Percentiles rank a stretch among this genome's conserved stretches.
Conservation (phyloP, 2,113 vertebrate genomes). For the Amphilophus citrinellus region DNA sequence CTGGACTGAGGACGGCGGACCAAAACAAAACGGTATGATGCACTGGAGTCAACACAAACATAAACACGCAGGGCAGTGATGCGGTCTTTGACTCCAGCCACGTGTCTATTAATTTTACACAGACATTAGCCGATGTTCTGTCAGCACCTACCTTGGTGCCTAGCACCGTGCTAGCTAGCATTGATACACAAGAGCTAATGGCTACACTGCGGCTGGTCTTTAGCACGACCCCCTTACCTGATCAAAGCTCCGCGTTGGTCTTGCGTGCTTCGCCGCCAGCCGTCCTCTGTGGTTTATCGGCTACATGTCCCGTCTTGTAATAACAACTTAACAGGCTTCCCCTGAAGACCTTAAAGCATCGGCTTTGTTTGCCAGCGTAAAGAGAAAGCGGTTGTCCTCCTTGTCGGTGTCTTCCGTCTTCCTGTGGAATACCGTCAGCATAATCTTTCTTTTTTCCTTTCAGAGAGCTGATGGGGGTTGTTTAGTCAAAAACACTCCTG, state of each 20-base stretch:
- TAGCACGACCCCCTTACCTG: conserved; percentile 44
- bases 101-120: conserved; percentile 9
- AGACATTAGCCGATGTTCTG: background rate
- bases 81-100: background rate
- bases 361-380: background rate
- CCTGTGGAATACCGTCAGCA: background rate
- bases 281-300: background rate
- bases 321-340: background rate
- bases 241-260: conserved; percentile 13
- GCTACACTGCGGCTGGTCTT: conserved; percentile 23
- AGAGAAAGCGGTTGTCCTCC: conserved; percentile 3
- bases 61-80: background rate
- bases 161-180: conserved; percentile 55
- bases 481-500: background rate
- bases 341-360: background rate
- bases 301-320: conserved; percentile 1
- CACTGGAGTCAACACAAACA: background rate
- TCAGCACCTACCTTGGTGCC: background rate
- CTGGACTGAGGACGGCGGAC: background rate
- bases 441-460: background rate
- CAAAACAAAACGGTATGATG: background rate
- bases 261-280: background rate
- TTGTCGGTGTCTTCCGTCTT: conserved; percentile 34
- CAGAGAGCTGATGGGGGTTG: background rate
- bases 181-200: conserved; percentile 19